A percentile compares a stretch with the other conserved stretches of the same genome.
phyloP scores from a whole-genome alignment of 1,140 invertebrate species.

The Lethocerus indicus region DNA sequence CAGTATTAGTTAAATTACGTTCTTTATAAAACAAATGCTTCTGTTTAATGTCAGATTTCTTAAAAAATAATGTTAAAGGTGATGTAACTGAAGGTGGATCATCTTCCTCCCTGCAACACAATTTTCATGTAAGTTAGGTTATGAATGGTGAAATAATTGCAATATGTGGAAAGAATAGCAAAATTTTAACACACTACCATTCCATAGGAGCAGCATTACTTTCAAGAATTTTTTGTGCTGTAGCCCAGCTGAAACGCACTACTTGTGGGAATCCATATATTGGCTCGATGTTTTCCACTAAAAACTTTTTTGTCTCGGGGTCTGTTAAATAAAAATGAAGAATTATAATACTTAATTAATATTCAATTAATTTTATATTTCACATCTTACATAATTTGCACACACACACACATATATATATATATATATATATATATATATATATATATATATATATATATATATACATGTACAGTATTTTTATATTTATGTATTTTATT shows the following conservation, averaged over 20 bases:
- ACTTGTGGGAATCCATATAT: conserved; percentile 92
- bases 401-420: not conserved
- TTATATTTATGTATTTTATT: too few relatives aligned
- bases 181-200: conserved; percentile 32
- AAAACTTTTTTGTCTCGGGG: conserved; percentile 86
- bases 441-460: too few relatives aligned
- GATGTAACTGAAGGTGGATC: not conserved
- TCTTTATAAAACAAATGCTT: conserved; percentile 13
- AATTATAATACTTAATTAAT: conserved; percentile 1
- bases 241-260: conserved; percentile 98
- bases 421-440: too few relatives aligned
- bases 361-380: not conserved
- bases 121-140: not conserved
- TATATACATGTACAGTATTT: too few relatives aligned
- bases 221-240: conserved; percentile 65
- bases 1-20: conserved; percentile 3
- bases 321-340: conserved; percentile 38
- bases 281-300: conserved; percentile 62
- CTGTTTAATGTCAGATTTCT: not conserved
- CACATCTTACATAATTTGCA: not conserved
- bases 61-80: conserved; percentile 6
- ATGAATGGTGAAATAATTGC: not conserved
- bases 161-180: not conserved
- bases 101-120: conserved; percentile 6
- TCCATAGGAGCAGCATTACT: conserved; percentile 52